These are phyloP conservation scores for Rutilus rutilus DNA, from an alignment of 2,113 vertebrate genomes.

Conservation along the genomic window DNA sequence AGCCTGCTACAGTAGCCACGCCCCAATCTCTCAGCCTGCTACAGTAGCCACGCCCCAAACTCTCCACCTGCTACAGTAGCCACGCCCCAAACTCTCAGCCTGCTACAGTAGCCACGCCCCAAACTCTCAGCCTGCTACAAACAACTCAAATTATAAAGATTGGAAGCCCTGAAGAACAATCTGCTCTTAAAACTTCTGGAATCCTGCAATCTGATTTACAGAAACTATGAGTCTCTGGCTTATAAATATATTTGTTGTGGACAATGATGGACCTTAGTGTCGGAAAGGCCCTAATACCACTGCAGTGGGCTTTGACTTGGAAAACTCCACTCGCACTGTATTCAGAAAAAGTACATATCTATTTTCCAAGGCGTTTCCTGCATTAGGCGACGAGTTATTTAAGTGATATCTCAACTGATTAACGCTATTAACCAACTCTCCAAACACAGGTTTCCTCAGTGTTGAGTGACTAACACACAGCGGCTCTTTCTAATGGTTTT, in stretches of 20 bases:
- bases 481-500: slow-evolving; percentile 23
- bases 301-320: not conserved
- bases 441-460: not conserved
- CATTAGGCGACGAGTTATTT: not conserved
- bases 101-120: no score
- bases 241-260: not conserved
- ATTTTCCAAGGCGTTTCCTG: not conserved
- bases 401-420: slow-evolving; percentile 25
- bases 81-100: no score
- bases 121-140: no score
- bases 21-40: no score
- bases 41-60: no score
- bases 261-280: not conserved
- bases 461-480: not conserved
- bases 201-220: not conserved
- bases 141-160: not conserved
- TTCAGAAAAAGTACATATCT: not conserved
- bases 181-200: not conserved
- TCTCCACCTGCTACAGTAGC: no score
- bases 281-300: not conserved
- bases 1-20: no score
- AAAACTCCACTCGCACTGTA: not conserved
- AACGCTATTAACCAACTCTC: slow-evolving; percentile 25
- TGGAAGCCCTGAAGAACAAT: not conserved
- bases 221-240: not conserved